Base-by-base conservation (phyloP, 92 coral and sea anemone genomes). In the Parazoanthus swiftii region DNA sequence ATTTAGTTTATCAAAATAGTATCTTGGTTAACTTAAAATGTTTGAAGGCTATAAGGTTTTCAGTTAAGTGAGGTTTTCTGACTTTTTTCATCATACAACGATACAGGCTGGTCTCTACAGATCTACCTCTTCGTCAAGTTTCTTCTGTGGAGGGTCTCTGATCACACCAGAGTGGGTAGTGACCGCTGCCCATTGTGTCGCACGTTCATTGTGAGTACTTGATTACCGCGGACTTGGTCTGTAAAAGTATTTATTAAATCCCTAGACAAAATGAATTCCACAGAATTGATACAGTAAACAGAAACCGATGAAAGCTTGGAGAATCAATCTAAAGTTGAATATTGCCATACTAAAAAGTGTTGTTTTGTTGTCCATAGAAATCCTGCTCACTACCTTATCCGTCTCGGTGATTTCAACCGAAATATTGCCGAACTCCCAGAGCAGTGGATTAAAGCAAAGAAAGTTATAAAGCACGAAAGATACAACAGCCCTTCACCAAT, bases 361-460 rank as follows among this genome's bases (percentile, higher is more conserved):
- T 39, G 2, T 15, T 1, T 66, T 66, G 72, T 15, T 66, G 25
- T 25, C 8, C 29, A 21, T 9, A 91, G 94, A 63, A 48, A 54
- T 58, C 82, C 65, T 3, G 63, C 54, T 21, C 77, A 86, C 56
- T 90, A 90, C 82, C 39, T 89, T 0, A 81, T 81, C 14, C 90
- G 90, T 13, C 36, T 88, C 25, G 90, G 90, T 7, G 86, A 88
- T 6, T 54, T 23, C 33, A 86, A 88, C 33, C 80, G 90, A 14
- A 5, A 33, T 38, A 29, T 80, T 70, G 50, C 25, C 58, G 86
- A 88, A 68, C 16, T 50, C 4, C 71, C 81, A 44, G 86, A 80
- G 11, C 86, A 88, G 46, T 79, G 79, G 8, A 88, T 88, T 37
- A 23, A 16, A 11, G 86, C 78, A 2, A 88, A 72, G 20, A 36